phyloP scores from a whole-genome alignment of 2,113 vertebrate species.

The Thamnophis sirtalis region DNA sequence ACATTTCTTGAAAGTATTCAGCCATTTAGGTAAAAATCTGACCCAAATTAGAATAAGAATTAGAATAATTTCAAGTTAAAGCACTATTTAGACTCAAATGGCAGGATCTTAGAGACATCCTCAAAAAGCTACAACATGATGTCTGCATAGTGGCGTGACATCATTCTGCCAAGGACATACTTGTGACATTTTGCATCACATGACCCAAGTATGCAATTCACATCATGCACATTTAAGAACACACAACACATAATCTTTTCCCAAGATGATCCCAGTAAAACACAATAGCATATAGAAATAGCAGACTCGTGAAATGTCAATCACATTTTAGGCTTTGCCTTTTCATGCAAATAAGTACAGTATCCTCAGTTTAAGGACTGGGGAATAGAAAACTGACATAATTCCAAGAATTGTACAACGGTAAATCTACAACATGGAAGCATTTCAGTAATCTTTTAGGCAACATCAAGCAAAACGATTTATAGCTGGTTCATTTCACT shows the following conservation, averaged over 20 bases:
- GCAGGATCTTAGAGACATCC: not conserved
- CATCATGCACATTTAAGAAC: not conserved
- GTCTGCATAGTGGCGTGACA: not conserved
- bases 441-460: not conserved
- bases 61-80: not conserved
- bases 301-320: not conserved
- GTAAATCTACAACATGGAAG: not conserved
- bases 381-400: not conserved
- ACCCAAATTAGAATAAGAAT: not conserved
- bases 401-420: not conserved
- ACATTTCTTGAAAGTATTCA: not conserved
- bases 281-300: not conserved
- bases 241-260: not conserved
- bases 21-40: not conserved
- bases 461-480: not conserved
- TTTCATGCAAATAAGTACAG: not conserved
- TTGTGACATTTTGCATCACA: not conserved
- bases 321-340: not conserved
- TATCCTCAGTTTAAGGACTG: not conserved
- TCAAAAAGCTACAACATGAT: not conserved
- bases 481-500: not conserved
- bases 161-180: not conserved
- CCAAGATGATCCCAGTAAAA: not conserved
- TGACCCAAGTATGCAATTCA: not conserved
- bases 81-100: not conserved